These are phyloP conservation scores for Acyrthosiphon pisum DNA, from an alignment of 1,140 invertebrate species.

Conservation along the genomic window DNA sequence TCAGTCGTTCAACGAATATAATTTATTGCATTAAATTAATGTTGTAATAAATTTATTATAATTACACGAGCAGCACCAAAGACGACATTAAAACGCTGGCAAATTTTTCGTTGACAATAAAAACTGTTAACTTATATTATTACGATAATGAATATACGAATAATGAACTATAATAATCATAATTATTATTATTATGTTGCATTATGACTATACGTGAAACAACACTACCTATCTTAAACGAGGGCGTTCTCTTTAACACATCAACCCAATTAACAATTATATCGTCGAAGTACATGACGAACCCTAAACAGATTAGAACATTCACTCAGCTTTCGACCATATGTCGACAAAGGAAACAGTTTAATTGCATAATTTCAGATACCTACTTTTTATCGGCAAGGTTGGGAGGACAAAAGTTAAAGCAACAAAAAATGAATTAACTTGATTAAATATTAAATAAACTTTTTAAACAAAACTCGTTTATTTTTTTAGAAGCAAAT, in stretches of 20 bases:
- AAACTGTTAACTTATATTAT: background rate
- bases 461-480: constrained; percentile 43
- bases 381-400: background rate
- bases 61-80: background rate
- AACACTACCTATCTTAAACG: background rate
- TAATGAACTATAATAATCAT: too few relatives aligned
- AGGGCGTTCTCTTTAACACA: background rate
- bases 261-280: background rate
- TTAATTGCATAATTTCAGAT: constrained; percentile 12
- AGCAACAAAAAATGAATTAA: constrained; percentile 31
- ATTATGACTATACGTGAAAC: background rate
- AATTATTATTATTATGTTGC: background rate
- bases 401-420: background rate
- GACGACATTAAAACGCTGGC: background rate
- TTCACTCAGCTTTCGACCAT: background rate
- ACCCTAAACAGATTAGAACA: background rate
- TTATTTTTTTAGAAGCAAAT: constrained; percentile 36
- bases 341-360: background rate
- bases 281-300: background rate
- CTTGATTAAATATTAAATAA: constrained; percentile 36
- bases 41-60: background rate
- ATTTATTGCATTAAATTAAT: too few relatives aligned
- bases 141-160: too few relatives aligned
- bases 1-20: background rate
- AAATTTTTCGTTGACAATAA: background rate